These are phyloP conservation scores for Ploceus nigricollis DNA, from an alignment of 2,113 vertebrate genomes.

Conservation along the genomic window DNA sequence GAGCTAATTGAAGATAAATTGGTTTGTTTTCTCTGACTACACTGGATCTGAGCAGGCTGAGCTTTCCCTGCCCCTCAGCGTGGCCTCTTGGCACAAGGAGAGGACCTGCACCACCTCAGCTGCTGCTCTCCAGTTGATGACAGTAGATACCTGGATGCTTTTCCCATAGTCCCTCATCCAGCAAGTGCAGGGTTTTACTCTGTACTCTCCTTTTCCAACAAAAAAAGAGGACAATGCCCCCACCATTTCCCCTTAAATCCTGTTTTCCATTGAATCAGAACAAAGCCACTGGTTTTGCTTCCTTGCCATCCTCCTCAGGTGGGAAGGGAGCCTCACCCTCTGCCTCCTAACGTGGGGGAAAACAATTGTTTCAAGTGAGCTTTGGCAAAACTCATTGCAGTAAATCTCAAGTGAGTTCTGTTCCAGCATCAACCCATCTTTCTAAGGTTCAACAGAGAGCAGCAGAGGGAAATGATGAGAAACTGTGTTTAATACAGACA, in stretches of 20 bases:
- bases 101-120: neutral
- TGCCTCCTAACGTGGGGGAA: neutral
- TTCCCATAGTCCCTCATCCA: neutral
- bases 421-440: neutral
- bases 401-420: neutral
- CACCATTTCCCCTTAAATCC: neutral
- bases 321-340: neutral
- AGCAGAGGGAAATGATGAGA: neutral
- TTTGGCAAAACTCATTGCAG: neutral
- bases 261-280: neutral
- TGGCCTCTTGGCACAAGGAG: neutral
- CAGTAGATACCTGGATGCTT: neutral
- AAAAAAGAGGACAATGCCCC: rapidly evolving
- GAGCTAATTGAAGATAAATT: neutral
- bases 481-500: neutral
- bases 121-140: neutral
- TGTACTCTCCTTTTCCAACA: neutral
- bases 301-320: neutral
- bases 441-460: neutral
- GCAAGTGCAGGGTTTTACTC: neutral
- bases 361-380: neutral
- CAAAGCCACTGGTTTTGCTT: neutral
- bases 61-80: neutral
- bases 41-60: neutral
- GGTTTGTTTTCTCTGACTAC: neutral